Evolutionary conservation across 1,140 invertebrate genomes (phyloP).

Genomic region (Cheumatopsyche charites): DNA sequence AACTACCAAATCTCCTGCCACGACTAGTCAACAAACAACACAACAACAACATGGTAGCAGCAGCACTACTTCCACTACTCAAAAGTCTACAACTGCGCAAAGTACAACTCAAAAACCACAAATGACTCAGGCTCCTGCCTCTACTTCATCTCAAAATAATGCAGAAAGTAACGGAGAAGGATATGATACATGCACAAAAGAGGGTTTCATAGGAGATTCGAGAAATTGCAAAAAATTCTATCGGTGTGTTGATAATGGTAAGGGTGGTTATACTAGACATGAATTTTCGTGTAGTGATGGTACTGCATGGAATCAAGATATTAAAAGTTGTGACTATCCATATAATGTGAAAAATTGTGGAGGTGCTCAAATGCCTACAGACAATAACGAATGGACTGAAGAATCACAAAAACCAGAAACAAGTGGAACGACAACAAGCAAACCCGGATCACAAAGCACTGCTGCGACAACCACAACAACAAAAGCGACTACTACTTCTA

Average conservation of each 20-base stretch:
- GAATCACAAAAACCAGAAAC: slow-evolving; percentile 42
- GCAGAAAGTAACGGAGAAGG: background rate
- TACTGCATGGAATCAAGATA: slow-evolving; percentile 75
- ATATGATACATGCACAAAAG: slow-evolving; percentile 55
- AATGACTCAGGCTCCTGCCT: no score
- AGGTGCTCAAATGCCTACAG: slow-evolving; percentile 37
- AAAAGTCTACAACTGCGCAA: slow-evolving; percentile 18
- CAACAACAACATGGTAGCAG: background rate
- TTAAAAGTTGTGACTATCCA: slow-evolving; percentile 71
- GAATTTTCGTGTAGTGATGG: slow-evolving; percentile 74
- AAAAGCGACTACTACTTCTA: slow-evolving; percentile 13
- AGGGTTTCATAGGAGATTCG: slow-evolving; percentile 72
- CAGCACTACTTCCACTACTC: background rate
- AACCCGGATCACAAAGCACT: slow-evolving; percentile 40
- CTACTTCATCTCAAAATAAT: background rate
- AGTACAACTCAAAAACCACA: background rate
- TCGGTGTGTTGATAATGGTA: slow-evolving; percentile 71
- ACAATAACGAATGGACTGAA: slow-evolving; percentile 37
- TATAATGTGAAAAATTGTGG: slow-evolving; percentile 58
- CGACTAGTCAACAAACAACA: slow-evolving; percentile 21
- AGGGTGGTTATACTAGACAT: slow-evolving; percentile 66
- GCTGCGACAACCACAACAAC: slow-evolving; percentile 24
- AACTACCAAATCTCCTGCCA: slow-evolving; percentile 12
- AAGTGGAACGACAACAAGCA: slow-evolving; percentile 37
- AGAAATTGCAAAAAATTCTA: slow-evolving; percentile 79